Conservation (phyloP, 1,140 invertebrate genomes). For the Danaus plexippus region DNA sequence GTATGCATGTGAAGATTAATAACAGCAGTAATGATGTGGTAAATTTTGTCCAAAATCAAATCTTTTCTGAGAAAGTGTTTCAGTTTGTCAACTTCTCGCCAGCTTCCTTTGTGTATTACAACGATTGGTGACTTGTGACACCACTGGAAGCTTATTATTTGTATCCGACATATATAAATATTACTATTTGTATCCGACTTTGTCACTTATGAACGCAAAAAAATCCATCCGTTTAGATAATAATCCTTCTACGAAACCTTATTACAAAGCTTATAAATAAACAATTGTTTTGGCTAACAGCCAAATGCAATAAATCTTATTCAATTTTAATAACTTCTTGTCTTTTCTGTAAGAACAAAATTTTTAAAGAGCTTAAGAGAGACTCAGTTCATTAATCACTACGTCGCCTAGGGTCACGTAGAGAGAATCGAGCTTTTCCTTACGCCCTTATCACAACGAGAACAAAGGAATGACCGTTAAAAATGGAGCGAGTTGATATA, state of each 20-base stretch:
- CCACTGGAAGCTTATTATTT: constrained; percentile 35
- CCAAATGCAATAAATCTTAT: constrained; percentile 10
- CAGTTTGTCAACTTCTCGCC: constrained; percentile 31
- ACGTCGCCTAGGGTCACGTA: constrained; percentile 19
- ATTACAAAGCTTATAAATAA: no score
- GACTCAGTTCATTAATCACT: constrained; percentile 25
- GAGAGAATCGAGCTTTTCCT: constrained; percentile 16
- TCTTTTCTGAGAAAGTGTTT: no score
- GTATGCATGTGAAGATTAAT: no score
- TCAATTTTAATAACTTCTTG: constrained; percentile 11
- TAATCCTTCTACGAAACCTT: no score
- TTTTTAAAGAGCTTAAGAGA: constrained; percentile 17
- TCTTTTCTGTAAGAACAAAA: constrained; percentile 18
- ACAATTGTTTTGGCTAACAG: no score
- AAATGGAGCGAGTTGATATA: constrained; percentile 8
- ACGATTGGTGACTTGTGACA: constrained; percentile 43
- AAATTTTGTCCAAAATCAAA: no score
- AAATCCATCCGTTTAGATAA: no score
- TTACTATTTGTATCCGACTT: no score
- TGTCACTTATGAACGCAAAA: no score
- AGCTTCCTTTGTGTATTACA: constrained; percentile 44
- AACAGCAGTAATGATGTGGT: no score
- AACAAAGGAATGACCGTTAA: constrained; percentile 24
- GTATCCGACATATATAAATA: no score
- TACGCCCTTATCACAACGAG: constrained; percentile 16